phyloP scores from a whole-genome alignment of 2,888 invertebrate species.

The Antheraea yamamai region DNA sequence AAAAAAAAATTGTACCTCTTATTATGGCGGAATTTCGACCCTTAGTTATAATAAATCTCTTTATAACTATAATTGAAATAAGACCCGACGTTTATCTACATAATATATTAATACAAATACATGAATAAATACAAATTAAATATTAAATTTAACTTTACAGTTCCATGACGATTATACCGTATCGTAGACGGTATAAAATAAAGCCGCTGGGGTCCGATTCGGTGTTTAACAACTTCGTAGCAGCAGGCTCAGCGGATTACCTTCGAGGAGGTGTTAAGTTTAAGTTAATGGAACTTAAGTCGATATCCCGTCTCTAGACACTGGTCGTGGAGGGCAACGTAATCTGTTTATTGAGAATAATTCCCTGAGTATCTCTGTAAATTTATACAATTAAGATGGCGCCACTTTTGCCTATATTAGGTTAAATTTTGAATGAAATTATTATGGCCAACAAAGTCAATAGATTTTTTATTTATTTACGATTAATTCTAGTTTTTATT shows the following conservation, averaged over 20 bases:
- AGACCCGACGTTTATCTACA: too few relatives aligned
- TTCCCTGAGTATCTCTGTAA: slow-evolving; percentile 8
- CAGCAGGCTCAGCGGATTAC: slow-evolving; percentile 41
- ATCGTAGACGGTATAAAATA: slow-evolving; percentile 32
- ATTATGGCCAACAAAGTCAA: too few relatives aligned
- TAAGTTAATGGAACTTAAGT: slow-evolving; percentile 48
- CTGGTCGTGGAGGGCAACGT: slow-evolving; percentile 9
- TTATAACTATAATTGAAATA: too few relatives aligned
- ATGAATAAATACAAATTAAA: too few relatives aligned
- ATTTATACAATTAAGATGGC: slow-evolving; percentile 7
- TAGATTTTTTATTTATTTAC: too few relatives aligned
- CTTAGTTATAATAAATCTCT: too few relatives aligned
- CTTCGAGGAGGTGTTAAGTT: slow-evolving; percentile 47
- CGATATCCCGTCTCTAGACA: slow-evolving; percentile 34
- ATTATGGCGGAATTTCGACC: too few relatives aligned
- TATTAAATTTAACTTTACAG: neutral
- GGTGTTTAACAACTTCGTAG: slow-evolving; percentile 54
- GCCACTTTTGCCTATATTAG: neutral
- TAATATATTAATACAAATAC: too few relatives aligned
- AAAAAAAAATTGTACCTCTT: too few relatives aligned
- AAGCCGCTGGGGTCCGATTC: slow-evolving; percentile 51
- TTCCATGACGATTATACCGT: neutral
- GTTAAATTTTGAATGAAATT: neutral
- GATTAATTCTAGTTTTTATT: too few relatives aligned
- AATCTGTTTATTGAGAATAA: slow-evolving; percentile 23